phyloP scores from a whole-genome alignment of 2,113 vertebrate species.

The Potamarius usumacintae region DNA sequence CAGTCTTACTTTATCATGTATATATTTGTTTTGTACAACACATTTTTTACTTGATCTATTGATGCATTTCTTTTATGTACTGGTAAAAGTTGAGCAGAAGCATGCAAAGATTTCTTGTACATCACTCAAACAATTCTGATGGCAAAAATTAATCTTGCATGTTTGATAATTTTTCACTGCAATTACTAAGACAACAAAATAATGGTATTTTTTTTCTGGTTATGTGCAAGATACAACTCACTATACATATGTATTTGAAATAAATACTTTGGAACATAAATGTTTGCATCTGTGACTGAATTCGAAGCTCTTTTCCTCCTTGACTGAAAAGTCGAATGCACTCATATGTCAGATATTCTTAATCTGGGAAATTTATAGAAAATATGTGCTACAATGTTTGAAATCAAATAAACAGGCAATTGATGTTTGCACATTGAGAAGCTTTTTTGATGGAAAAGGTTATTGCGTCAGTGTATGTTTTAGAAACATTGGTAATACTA shows the following conservation, averaged over 20 bases:
- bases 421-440: neutral
- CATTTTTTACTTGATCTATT: slow-evolving; percentile 16
- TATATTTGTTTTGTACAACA: slow-evolving; percentile 27
- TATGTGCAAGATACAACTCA: slow-evolving; percentile 8
- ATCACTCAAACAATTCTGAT: slow-evolving; percentile 18
- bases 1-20: slow-evolving; percentile 25
- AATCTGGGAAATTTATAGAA: neutral
- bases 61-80: slow-evolving; percentile 41
- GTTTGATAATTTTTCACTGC: slow-evolving; percentile 16
- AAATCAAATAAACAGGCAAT: neutral
- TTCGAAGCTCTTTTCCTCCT: neutral
- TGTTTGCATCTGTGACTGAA: neutral
- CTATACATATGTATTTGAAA: slow-evolving; percentile 16
- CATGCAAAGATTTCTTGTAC: slow-evolving; percentile 17
- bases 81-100: neutral
- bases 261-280: slow-evolving; percentile 25
- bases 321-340: neutral
- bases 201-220: slow-evolving; percentile 11
- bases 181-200: slow-evolving; percentile 3
- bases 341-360: neutral
- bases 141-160: slow-evolving; percentile 8
- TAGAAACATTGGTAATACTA: neutral
- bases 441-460: neutral
- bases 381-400: neutral
- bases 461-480: neutral